These are phyloP conservation scores for Acromyrmex heyeri DNA, from an alignment of 1,140 invertebrate genomes.

Conservation along the genomic window DNA sequence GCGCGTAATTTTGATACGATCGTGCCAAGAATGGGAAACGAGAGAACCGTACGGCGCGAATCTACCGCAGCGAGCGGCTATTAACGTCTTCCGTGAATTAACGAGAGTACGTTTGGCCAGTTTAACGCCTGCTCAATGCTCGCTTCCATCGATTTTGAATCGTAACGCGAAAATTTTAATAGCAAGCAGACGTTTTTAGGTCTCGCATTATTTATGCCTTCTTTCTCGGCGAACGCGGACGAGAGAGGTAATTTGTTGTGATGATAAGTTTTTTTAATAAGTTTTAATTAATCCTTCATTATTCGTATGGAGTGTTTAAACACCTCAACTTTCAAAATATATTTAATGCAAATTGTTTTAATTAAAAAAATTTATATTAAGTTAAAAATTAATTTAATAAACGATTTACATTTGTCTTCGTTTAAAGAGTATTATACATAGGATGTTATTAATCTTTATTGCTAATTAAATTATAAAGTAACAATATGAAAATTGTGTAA, in stretches of 20 bases:
- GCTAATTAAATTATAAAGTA: too few species aligned
- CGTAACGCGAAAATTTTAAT: neutral
- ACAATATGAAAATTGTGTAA: too few species aligned
- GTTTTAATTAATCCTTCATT: neutral
- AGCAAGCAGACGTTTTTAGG: neutral
- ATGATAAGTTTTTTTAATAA: too few species aligned
- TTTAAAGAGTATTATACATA: too few species aligned
- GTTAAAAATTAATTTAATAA: too few species aligned
- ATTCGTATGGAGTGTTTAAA: too few species aligned
- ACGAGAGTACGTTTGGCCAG: neutral
- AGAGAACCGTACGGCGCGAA: neutral
- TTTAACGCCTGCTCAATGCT: neutral
- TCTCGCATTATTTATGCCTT: neutral
- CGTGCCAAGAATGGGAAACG: slow-evolving; percentile 1
- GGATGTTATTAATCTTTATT: too few species aligned
- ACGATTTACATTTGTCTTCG: too few species aligned
- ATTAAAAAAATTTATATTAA: too few species aligned
- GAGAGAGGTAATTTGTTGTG: neutral
- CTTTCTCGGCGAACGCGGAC: neutral
- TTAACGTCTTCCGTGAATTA: slow-evolving; percentile 27
- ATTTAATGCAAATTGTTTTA: too few species aligned
- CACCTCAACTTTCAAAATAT: too few species aligned
- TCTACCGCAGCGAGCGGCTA: neutral
- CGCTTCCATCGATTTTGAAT: neutral
- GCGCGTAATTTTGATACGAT: slow-evolving; percentile 15